Conservation (phyloP, 2,797 vertebrate species). For the Vipera latastei region DNA sequence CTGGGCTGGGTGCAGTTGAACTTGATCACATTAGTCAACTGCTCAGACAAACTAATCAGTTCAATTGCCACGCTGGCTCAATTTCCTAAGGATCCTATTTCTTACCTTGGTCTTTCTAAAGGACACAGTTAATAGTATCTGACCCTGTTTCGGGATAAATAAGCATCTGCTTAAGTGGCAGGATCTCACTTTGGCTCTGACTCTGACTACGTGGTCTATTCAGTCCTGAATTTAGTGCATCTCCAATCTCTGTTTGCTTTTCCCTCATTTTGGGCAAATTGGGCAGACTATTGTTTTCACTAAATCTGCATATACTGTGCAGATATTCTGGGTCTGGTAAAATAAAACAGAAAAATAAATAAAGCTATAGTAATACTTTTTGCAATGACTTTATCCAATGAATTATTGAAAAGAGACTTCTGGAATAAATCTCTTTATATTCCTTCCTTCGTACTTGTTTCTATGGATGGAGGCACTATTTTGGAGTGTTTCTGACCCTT, state of each 20-base stretch:
- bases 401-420: not conserved
- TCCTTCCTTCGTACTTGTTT: not conserved
- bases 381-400: not conserved
- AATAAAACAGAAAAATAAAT: not conserved
- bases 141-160: not conserved
- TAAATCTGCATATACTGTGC: not conserved
- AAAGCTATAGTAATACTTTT: not conserved
- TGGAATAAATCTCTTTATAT: not conserved
- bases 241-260: not conserved
- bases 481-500: not conserved
- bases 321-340: not conserved
- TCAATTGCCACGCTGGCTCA: not conserved
- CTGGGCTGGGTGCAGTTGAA: not conserved
- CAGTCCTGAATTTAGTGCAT: not conserved
- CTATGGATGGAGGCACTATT: not conserved
- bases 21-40: not conserved
- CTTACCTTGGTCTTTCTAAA: not conserved
- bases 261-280: not conserved
- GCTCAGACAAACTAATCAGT: not conserved
- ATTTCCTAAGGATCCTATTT: not conserved
- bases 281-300: not conserved
- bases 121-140: not conserved
- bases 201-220: not conserved
- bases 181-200: not conserved
- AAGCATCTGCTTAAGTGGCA: not conserved